Conservation (phyloP, 2,888 invertebrate species). For the Apoda limacodes region DNA sequence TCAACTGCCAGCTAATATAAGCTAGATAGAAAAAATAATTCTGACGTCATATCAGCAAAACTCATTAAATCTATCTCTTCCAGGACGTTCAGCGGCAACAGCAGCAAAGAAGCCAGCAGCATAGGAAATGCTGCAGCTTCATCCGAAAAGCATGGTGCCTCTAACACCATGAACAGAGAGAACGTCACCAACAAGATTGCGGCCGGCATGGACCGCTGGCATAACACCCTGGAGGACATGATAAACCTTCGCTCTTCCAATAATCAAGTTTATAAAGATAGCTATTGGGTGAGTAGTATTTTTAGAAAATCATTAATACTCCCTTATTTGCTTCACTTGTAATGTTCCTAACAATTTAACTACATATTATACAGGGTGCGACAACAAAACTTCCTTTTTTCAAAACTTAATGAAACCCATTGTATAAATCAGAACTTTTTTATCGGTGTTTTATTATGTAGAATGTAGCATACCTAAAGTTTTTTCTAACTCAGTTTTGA, state of each 20-base stretch:
- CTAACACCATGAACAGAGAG: slow-evolving; percentile 50
- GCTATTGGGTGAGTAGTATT: slow-evolving; percentile 70
- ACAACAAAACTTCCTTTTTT: too few species aligned
- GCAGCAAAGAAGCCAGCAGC: slow-evolving; percentile 25
- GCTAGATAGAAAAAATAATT: too few species aligned
- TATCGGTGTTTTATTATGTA: too few species aligned
- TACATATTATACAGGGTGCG: too few species aligned
- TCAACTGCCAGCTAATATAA: too few species aligned
- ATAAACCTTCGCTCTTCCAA: slow-evolving; percentile 53
- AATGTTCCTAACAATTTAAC: slow-evolving; percentile 2
- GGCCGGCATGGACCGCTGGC: slow-evolving; percentile 66
- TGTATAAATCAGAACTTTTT: too few species aligned
- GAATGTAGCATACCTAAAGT: too few species aligned
- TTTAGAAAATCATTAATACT: not conserved
- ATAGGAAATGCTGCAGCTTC: slow-evolving; percentile 28
- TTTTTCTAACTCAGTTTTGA: too few species aligned
- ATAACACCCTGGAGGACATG: slow-evolving; percentile 60
- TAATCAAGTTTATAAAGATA: slow-evolving; percentile 70
- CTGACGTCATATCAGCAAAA: too few species aligned
- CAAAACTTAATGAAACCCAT: too few species aligned
- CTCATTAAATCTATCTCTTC: too few species aligned
- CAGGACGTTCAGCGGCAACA: slow-evolving; percentile 42
- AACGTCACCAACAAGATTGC: slow-evolving; percentile 55
- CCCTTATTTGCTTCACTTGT: not conserved
- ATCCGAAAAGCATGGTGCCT: slow-evolving; percentile 25